Base-by-base conservation (phyloP, 2,888 invertebrate genomes). In the Phlogophora meticulosa region DNA sequence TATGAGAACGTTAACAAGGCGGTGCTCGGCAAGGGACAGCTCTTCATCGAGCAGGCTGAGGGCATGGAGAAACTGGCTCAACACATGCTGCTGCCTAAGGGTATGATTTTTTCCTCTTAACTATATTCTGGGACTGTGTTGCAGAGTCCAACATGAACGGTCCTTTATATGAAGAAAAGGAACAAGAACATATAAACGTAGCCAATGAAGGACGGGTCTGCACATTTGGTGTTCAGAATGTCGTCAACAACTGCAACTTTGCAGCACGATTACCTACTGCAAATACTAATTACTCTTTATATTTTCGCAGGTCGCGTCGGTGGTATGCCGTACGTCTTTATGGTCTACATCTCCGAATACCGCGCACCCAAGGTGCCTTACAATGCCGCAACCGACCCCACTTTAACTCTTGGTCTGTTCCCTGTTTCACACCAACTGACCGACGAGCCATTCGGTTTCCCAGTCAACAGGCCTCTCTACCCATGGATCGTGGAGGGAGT, bases 21-120 rank as follows among this genome's bases (percentile, higher is more conserved):
- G 45, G 76, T 95, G 43, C 91, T 94, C 9, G 93, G 92, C 34
- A 91, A 93, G 45, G 93, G 92, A 80, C 90, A 93, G 49, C 96
- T 96, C 86, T 82, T 93, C 70, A 76, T 96, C 72, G 95, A 95
- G 74, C 85, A 91, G 73, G 87, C 90, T 52, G 92, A 96, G 86
- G 93, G 94, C 49, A 94, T 96, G 80, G 96, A 96, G 71, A 96
- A 96, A 46, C 96, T 96, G 88, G 97, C 97, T 15, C 95, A 96
- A 61, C 96, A 97, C 78, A 91, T 97, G 60, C 86, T 96, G 85
- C 90, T 97, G 65, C 97, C 97, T 83, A 97, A 96, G 89, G 97
- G 96, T 94, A 10, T 22, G 42, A 34, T 53, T 3, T 4, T 40
- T 40, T 0, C 17, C n/a, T 24, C n/a, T n/a, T 22, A 4, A 22